Conservation (phyloP, 2,113 vertebrate species). For the Casuarius casuarius region DNA sequence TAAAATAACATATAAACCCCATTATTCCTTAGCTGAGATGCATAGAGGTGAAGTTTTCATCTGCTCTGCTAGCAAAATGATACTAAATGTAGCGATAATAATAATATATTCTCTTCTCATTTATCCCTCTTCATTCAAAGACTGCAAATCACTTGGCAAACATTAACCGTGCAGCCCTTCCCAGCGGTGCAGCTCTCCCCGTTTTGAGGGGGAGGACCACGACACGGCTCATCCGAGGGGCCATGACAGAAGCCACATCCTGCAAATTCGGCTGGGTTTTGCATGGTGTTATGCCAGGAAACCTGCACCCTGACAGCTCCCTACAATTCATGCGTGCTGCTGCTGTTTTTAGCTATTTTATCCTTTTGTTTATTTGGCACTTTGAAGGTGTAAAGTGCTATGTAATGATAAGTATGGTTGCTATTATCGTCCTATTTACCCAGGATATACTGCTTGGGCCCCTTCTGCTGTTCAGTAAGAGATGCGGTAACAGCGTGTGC, state of each 20-base stretch:
- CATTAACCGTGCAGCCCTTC: not conserved
- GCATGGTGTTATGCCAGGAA: fast-evolving
- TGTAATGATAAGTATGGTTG: slow-evolving; percentile 42
- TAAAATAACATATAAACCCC: slow-evolving; percentile 47
- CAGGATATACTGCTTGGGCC: slow-evolving; percentile 50
- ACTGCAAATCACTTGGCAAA: not conserved
- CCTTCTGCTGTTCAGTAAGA: slow-evolving; percentile 26
- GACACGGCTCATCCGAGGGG: too few species aligned
- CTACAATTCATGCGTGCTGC: not conserved
- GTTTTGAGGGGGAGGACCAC: too few species aligned
- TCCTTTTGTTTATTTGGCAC: slow-evolving; percentile 23
- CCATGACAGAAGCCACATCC: not conserved
- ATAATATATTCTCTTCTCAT: slow-evolving; percentile 53
- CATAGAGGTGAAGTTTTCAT: slow-evolving; percentile 67
- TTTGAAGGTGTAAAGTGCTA: slow-evolving; percentile 26
- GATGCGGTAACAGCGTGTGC: slow-evolving; percentile 22
- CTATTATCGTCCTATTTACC: slow-evolving; percentile 46
- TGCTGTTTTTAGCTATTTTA: not conserved
- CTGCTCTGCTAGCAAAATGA: slow-evolving; percentile 48
- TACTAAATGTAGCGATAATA: not conserved
- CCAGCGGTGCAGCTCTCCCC: not conserved
- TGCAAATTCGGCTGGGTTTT: not conserved
- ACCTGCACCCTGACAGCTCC: not conserved
- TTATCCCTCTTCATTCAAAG: not conserved
- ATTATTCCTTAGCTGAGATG: slow-evolving; percentile 57